A percentile compares a stretch with the other conserved stretches of the same genome.
These are phyloP conservation scores for Urocynchramus pylzowi DNA, from an alignment of 2,113 vertebrate species.

Conservation along the genomic window DNA sequence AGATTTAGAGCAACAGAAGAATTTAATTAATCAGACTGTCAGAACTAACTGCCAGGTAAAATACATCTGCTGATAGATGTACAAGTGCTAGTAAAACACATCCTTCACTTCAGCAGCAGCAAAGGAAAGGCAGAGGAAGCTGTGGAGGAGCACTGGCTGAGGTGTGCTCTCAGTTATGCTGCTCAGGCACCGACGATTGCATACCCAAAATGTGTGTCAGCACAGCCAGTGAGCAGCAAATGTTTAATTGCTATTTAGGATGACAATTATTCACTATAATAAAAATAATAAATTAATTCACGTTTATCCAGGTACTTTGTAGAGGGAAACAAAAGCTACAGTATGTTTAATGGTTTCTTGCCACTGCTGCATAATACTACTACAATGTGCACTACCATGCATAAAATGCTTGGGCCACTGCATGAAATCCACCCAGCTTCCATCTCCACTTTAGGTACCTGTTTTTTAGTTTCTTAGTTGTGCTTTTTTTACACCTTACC, in stretches of 20 bases:
- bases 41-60: not conserved
- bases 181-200: accelerated
- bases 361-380: not conserved
- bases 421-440: not conserved
- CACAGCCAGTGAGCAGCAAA: not conserved
- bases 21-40: not conserved
- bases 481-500: not conserved
- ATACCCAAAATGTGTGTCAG: not conserved
- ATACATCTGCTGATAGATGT: not conserved
- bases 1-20: not conserved
- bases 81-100: not conserved
- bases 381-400: no score
- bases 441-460: not conserved
- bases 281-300: no score
- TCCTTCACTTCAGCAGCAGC: not conserved
- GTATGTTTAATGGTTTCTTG: not conserved
- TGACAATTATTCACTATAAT: not conserved
- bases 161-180: not conserved
- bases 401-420: not conserved
- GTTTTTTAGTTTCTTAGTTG: not conserved
- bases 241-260: not conserved
- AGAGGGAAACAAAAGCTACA: not conserved
- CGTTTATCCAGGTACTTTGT: not conserved
- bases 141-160: not conserved
- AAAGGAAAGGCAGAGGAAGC: not conserved